Conservation (phyloP, 2,113 vertebrate species). For the Varanus salvator region DNA sequence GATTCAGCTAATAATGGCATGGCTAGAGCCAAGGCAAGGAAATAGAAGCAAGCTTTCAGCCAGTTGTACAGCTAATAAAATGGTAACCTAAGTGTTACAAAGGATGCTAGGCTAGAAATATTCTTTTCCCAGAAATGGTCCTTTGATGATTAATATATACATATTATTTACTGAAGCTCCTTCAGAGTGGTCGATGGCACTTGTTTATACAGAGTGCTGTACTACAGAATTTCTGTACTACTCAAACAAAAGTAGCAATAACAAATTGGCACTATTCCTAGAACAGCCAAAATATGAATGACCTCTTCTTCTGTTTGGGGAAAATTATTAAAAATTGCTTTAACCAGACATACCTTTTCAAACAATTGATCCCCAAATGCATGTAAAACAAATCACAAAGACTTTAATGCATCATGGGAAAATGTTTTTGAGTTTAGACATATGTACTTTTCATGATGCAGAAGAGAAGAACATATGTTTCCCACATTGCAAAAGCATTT, state of each 20-base stretch:
- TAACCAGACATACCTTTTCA: not conserved
- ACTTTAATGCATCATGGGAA: not conserved
- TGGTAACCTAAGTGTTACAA: not conserved
- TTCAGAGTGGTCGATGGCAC: not conserved
- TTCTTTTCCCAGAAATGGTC: constrained; percentile 6
- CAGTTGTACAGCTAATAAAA: not conserved
- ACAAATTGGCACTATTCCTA: not conserved
- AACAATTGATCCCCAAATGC: not conserved
- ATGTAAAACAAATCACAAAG: constrained; percentile 21
- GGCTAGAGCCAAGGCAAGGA: not conserved
- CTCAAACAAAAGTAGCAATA: not conserved
- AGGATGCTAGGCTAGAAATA: not conserved
- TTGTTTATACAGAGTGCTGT: not conserved
- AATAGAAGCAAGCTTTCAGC: not conserved
- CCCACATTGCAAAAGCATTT: not conserved
- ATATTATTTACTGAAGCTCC: not conserved
- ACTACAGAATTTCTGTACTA: constrained; percentile 5
- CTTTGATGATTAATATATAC: not conserved
- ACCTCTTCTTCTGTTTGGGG: not conserved
- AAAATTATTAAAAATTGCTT: constrained; percentile 13
- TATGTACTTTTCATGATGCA: constrained; percentile 9
- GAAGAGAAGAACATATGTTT: constrained; percentile 28
- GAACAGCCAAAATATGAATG: constrained; percentile 11
- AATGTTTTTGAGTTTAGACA: constrained; percentile 33
- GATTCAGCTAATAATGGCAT: not conserved